Conservation (phyloP, 2,113 vertebrate genomes). For the Polyodon spathula region DNA sequence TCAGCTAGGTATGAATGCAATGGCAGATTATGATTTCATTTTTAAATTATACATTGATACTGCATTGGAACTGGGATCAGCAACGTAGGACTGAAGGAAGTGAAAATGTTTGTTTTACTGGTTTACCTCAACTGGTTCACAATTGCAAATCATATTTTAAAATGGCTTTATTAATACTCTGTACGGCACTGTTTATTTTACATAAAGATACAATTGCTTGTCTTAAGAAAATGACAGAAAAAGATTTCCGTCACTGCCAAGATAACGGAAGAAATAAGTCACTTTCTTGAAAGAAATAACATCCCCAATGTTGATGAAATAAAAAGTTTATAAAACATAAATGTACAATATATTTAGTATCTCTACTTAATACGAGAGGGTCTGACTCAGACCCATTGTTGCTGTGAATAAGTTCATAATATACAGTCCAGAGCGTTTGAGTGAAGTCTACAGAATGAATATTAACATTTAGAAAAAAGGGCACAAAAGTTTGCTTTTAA, state of each 20-base stretch:
- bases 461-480: slow-evolving; percentile 71
- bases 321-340: slow-evolving; percentile 46
- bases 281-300: slow-evolving; percentile 35
- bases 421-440: slow-evolving; percentile 68
- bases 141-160: slow-evolving; percentile 55
- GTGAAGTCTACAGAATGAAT: slow-evolving; percentile 69
- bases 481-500: slow-evolving; percentile 44
- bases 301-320: slow-evolving; percentile 62
- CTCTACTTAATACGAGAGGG: slow-evolving; percentile 54
- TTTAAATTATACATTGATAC: too few relatives aligned
- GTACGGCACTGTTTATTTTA: slow-evolving; percentile 70
- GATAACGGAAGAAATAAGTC: slow-evolving; percentile 55
- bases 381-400: slow-evolving; percentile 47
- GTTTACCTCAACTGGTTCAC: neutral
- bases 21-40: too few relatives aligned
- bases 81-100: too few relatives aligned
- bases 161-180: slow-evolving; percentile 88
- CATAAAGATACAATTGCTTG: slow-evolving; percentile 75
- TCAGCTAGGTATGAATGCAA: too few relatives aligned
- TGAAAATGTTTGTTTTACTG: neutral
- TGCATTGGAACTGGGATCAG: too few relatives aligned
- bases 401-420: slow-evolving; percentile 53
- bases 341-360: slow-evolving; percentile 53
- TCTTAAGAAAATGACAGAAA: slow-evolving; percentile 73
- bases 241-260: slow-evolving; percentile 69